phyloP scores from a whole-genome alignment of 2,113 vertebrate species.

The Xerus inauris region DNA sequence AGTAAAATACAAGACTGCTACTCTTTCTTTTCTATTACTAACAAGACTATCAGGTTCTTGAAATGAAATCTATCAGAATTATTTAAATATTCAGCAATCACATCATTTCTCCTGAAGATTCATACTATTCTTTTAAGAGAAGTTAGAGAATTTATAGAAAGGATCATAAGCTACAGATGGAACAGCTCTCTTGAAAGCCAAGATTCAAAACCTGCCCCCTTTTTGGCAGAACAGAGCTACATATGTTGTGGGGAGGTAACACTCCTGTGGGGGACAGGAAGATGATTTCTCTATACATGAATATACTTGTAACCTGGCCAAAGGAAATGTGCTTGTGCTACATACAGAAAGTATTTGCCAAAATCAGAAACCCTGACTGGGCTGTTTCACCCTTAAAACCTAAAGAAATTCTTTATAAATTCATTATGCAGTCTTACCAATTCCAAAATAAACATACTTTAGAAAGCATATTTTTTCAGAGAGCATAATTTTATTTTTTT shows the following conservation, averaged over 20 bases:
- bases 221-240: slow-evolving; percentile 85
- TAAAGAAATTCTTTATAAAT: slow-evolving; percentile 22
- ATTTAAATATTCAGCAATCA: slow-evolving; percentile 49
- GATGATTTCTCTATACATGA: slow-evolving; percentile 83
- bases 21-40: slow-evolving; percentile 38
- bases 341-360: slow-evolving; percentile 54
- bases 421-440: not conserved
- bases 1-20: not conserved
- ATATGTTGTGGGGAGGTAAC: slow-evolving; percentile 86
- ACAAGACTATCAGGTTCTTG: slow-evolving; percentile 26
- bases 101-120: slow-evolving; percentile 33
- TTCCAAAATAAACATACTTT: slow-evolving; percentile 46
- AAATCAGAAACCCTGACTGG: slow-evolving; percentile 55
- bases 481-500: not conserved
- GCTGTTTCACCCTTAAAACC: slow-evolving; percentile 15
- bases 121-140: slow-evolving; percentile 69
- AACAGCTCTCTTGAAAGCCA: slow-evolving; percentile 77
- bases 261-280: slow-evolving; percentile 84
- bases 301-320: slow-evolving; percentile 74
- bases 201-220: slow-evolving; percentile 79
- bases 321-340: slow-evolving; percentile 51
- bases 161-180: slow-evolving; percentile 82
- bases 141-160: slow-evolving; percentile 74
- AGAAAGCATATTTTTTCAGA: not conserved
- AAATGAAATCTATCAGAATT: slow-evolving; percentile 59